Base-by-base conservation (phyloP, 1,140 invertebrate species). In the Chrysopa pallens region DNA sequence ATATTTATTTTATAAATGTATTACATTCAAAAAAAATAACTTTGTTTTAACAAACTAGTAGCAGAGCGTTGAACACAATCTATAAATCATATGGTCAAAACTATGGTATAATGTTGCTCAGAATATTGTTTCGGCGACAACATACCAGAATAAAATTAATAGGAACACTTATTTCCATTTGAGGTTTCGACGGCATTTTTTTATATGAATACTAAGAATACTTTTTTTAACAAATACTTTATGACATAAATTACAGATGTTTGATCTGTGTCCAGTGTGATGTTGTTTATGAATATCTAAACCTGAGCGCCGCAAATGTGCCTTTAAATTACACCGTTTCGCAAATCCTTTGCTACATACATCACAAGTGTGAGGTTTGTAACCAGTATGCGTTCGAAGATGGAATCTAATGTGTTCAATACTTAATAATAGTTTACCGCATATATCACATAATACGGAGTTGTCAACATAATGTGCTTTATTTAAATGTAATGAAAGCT, bases 231-330 rank as follows among this genome's bases (percentile, higher is more conserved):
- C 70, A 50, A 74, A 78, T 0, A 72, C 73, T 51, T 80, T 74
- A 6, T 66, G 60, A 55, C 83, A 86, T 40, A 72, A 67, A 37
- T 63, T 62, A 56, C 81, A 85, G 49, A 70, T 69, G 55, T 82
- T 84, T 0, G 82, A 82, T 47, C 78, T 69, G 52, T 83, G 77
- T 6, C 82, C 82, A 14, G 78, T 83, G 61, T 85, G 81, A 50
- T 77, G 60, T 50, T 80, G 64, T 46, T 81, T 73, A 59, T 85
- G 83, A 15, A 81, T 80, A 43, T 79, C 72, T 11, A 84, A 62
- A 29, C 70, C 72, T 33, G 79, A 81, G 6, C 81, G 73, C 59
- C 74, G 63, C 52, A 74, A 67, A 55, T 78, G 74, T 37, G 72
- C 62, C 28, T 67, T 70, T 28, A 77, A 53, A 48, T 73, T 71